Base-by-base conservation (phyloP, 2,888 invertebrate species). In the Apotomis capreana region DNA sequence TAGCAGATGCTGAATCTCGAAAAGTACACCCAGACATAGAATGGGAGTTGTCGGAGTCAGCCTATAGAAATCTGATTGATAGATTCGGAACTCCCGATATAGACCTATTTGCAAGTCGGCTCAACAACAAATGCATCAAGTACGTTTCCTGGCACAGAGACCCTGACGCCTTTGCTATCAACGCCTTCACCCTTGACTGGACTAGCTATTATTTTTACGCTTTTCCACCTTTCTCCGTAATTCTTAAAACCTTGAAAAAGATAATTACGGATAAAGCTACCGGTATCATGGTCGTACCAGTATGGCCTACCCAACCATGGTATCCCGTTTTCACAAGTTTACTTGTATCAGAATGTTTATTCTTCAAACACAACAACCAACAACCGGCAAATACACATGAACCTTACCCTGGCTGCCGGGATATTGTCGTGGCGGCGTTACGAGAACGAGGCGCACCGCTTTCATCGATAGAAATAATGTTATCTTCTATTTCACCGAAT, bases 51-150 rank as follows among this genome's bases (percentile, higher is more conserved):
- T 44, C 64, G 6, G 59, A 73, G 10, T 40, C 44, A 36, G 70
- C 69, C 0, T 76, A 68, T 60, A n/a, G 49, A 9, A 46, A n/a
- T 8, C 63, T 76, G n/a, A 44, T 40, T 6, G n/a, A 65, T 36
- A 46, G 3, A 36, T 76, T 79, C 65, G 75, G 78, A 1, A 0
- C 8, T 1, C 79, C 79, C 26, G 13, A 75, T 0, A 76, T 79
- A 2, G 78, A 80, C 51, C 26, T 80, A 10, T 80, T 79, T 49
- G 79, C 79, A 0, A 74, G 67, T 37, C 54, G 78, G 1, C n/a
- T 75, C 2, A 80, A 81, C 63, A 68, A 61, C 5, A 79, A 80
- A 72, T 79, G 79, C 67, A 5, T 10, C 8, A 64, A 64, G 13
- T 64, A 55, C 26, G 52, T 64, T 8, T 52, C 63, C 13, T 63